These are phyloP conservation scores for Lasius fuliginosus DNA, from an alignment of 2,888 invertebrate genomes.

Conservation along the genomic window DNA sequence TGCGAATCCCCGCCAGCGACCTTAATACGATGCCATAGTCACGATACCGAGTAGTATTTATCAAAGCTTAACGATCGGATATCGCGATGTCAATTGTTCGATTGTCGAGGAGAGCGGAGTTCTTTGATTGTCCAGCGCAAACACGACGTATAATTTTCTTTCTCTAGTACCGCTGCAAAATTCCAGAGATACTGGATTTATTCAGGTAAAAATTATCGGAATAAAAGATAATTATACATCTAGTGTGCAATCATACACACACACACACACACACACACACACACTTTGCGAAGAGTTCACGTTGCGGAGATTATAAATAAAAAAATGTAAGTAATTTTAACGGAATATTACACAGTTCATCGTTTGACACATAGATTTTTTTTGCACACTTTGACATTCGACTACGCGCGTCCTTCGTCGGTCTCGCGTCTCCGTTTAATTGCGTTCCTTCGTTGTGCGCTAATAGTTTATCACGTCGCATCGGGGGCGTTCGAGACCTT, in stretches of 20 bases:
- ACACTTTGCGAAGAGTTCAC: not conserved
- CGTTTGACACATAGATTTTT: not conserved
- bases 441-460: constrained; percentile 7
- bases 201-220: not conserved
- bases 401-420: not conserved
- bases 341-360: not conserved
- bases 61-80: constrained; percentile 43
- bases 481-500: constrained; percentile 42
- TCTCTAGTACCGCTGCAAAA: not conserved
- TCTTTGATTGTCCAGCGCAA: not conserved
- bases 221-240: not conserved
- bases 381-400: not conserved
- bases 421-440: not conserved
- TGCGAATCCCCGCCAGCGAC: constrained; percentile 13
- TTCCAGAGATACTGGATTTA: not conserved
- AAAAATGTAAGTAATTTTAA: not conserved
- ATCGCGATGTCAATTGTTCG: constrained; percentile 30
- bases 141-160: constrained; percentile 1
- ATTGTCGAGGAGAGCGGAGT: not conserved
- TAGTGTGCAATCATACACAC: not conserved
- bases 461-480: not conserved
- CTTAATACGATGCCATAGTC: constrained; percentile 37
- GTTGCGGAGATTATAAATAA: not conserved
- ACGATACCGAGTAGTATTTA: constrained; percentile 27
- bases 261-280: not conserved